Evolutionary conservation across 1,140 invertebrate species (phyloP), one percentile per base, ranked within the genome.

Genomic region (Drosophila grimshawi): DNA sequence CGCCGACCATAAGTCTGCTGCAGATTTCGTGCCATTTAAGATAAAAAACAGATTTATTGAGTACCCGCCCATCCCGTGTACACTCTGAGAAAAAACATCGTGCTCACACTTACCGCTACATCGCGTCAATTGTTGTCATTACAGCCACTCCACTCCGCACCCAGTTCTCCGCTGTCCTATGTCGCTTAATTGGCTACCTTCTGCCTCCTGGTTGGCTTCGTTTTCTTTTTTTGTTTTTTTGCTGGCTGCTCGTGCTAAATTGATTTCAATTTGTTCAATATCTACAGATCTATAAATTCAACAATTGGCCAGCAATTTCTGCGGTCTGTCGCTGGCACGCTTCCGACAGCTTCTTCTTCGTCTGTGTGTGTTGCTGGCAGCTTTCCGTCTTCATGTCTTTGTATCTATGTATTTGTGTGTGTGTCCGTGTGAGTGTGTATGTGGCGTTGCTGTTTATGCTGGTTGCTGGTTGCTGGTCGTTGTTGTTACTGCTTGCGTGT

Each of bases 1-100:
- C 93, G 90, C 93, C 93, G 91, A 93, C 93, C 93, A 94, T 93
- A 91, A 91, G 88, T 86, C 92, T 89, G 92, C 88, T 91, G 72
- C 55, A 81, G 46, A 53, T 70, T 41, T 41, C 10, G 8, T 41
- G 29, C 4, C 30, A 6, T n/a, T 39, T 41, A 57, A 43, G 39
- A 43, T 10, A 43, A n/a, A 43, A 43, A 43, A 43, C n/a, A 43
- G 39, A 8, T 43, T 8, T 2, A 10, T 43, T 43, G 10, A 4
- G n/a, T 43, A 43, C 4, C 10, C 39, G n/a, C 39, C 3, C 39
- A n/a, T n/a, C 39, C n/a, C 4, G 3, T 8, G n/a, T 43, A 43
- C 39, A 43, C 39, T 43, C 39, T n/a, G 10, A n/a, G n/a, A 43
- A 43, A 43, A 37, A 37, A 7, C 35, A 5, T n/a, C 4, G 3